Conservation (phyloP, 2,797 vertebrate species). For the Acanthurus tractus region DNA sequence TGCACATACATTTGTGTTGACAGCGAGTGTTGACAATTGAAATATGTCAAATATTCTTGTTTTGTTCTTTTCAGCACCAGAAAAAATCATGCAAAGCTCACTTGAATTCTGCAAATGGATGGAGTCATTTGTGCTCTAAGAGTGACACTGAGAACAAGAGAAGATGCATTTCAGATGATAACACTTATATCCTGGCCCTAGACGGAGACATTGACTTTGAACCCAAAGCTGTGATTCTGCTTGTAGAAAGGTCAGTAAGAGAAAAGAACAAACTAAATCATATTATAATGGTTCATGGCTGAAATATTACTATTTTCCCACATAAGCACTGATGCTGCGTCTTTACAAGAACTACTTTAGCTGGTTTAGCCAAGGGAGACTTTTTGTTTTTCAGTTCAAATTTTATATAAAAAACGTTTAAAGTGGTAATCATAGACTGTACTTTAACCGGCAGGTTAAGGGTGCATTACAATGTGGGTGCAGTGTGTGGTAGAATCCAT, state of each 20-base stretch:
- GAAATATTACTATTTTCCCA: not conserved
- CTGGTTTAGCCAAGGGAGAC: too few relatives aligned
- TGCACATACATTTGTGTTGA: not conserved
- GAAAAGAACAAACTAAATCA: not conserved
- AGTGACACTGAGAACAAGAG: slow-evolving; percentile 83
- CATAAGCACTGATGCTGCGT: too few relatives aligned
- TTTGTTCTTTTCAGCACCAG: slow-evolving; percentile 63
- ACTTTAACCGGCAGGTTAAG: slow-evolving; percentile 70
- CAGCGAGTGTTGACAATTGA: not conserved
- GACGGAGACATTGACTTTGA: slow-evolving; percentile 91
- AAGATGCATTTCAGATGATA: slow-evolving; percentile 82
- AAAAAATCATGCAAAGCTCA: slow-evolving; percentile 77
- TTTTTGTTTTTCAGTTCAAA: too few relatives aligned
- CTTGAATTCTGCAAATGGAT: slow-evolving; percentile 80
- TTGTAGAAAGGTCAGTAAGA: slow-evolving; percentile 82
- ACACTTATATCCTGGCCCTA: slow-evolving; percentile 87
- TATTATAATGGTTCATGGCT: not conserved
- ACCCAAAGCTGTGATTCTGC: slow-evolving; percentile 85
- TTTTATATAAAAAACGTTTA: too few relatives aligned
- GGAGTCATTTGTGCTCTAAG: slow-evolving; percentile 74
- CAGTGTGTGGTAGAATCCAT: slow-evolving; percentile 90
- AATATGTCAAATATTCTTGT: not conserved
- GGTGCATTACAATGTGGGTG: slow-evolving; percentile 87
- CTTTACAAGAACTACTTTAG: too few relatives aligned
- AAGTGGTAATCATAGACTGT: too few relatives aligned